Percentiles rank a stretch among this genome's conserved stretches.
These are phyloP conservation scores for Ariolimax columbianus DNA, from an alignment of 2,888 invertebrate genomes.

Conservation along the genomic window DNA sequence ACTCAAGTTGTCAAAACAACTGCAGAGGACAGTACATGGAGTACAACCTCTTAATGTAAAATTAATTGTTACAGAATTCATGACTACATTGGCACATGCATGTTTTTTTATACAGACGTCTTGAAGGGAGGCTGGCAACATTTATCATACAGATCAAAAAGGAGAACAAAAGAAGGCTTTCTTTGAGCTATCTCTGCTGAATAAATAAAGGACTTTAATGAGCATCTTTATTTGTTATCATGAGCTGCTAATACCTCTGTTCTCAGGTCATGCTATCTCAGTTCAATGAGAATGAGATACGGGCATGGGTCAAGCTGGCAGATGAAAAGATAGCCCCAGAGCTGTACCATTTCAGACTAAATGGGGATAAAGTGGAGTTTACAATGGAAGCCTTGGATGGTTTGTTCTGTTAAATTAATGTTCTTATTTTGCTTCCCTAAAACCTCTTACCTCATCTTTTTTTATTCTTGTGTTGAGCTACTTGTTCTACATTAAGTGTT, in stretches of 20 bases:
- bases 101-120: neutral
- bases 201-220: neutral
- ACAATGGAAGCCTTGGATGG: slow-evolving; percentile 68
- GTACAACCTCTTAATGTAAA: too few species aligned
- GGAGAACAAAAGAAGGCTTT: too few species aligned
- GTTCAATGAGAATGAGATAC: slow-evolving; percentile 63
- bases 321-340: slow-evolving; percentile 62
- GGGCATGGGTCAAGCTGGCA: slow-evolving; percentile 65
- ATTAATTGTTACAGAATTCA: too few species aligned
- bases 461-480: neutral
- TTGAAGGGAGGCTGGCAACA: neutral
- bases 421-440: neutral
- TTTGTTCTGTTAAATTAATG: slow-evolving; percentile 37
- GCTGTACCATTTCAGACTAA: slow-evolving; percentile 62
- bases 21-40: too few species aligned
- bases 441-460: neutral
- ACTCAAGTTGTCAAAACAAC: too few species aligned
- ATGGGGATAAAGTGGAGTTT: slow-evolving; percentile 59
- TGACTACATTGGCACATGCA: too few species aligned
- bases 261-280: slow-evolving; percentile 65
- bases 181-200: neutral
- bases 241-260: neutral
- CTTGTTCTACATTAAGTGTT: too few species aligned
- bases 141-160: too few species aligned
- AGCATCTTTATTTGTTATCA: neutral